Evolutionary conservation across 2,113 vertebrate species (phyloP).

Genomic region (Pelecanus crispus): DNA sequence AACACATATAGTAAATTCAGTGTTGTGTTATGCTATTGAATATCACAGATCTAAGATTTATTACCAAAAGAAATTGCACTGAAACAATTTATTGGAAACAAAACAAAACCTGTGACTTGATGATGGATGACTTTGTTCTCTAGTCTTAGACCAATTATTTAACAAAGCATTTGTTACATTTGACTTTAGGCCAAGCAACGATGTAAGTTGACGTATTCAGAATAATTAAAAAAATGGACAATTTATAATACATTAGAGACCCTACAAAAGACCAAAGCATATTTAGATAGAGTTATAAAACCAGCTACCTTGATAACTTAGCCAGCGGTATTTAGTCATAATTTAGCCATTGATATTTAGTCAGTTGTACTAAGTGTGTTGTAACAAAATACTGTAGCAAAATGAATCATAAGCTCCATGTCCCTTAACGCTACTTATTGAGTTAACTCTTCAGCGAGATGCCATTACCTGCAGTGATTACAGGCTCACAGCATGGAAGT

Average conservation of each 20-base stretch:
- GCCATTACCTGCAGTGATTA: neutral
- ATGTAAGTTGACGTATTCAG: neutral
- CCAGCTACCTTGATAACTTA: neutral
- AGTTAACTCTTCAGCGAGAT: neutral
- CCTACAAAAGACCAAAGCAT: neutral
- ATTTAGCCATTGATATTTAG: constrained; percentile 17
- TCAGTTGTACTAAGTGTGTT: neutral
- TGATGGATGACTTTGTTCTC: constrained; percentile 36
- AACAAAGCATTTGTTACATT: constrained; percentile 39
- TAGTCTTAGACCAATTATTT: constrained; percentile 26
- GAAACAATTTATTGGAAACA: constrained; percentile 49
- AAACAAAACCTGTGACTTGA: constrained; percentile 40
- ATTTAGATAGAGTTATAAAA: constrained; percentile 27
- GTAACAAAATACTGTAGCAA: neutral
- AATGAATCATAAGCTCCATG: neutral
- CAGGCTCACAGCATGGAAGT: neutral
- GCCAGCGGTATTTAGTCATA: constrained; percentile 22
- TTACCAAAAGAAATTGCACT: constrained; percentile 43
- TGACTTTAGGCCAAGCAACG: neutral
- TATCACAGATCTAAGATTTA: constrained; percentile 57
- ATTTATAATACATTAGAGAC: constrained; percentile 2
- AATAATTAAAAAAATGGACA: constrained; percentile 3
- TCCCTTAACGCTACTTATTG: neutral
- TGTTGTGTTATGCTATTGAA: neutral
- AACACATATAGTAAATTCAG: neutral